Base-by-base conservation (phyloP, 2,797 vertebrate genomes). In the Argyrosomus regius region DNA sequence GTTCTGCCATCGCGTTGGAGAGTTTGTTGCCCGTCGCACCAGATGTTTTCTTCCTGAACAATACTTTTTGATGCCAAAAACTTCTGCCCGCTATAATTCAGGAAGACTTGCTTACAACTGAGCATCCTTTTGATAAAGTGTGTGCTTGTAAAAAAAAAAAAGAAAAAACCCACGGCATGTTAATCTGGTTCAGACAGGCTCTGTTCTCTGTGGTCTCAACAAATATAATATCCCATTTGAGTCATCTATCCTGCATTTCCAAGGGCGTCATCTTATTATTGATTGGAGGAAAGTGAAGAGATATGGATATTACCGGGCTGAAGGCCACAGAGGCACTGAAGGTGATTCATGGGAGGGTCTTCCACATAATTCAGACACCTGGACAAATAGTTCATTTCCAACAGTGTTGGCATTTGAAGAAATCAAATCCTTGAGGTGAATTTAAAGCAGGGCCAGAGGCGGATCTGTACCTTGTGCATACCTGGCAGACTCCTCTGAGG, bases 211-310 rank as follows among this genome's bases (percentile, higher is more conserved):
- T 75, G 59, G 75, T 83, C 83, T 76, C 73, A 73, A 87, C 90
- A 82, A 91, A 94, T 88, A 88, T 88, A 89, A 91, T 92, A 88
- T 77, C 88, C 80, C 64, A 56, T 88, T 86, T 87, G 85, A 88
- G 84, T 84, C 90, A 87, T 93, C 91, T 83, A 84, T 91, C 86
- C 88, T 71, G 80, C 72, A 72, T 90, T 92, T 94, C 88, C 93
- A 94, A 94, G 92, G 92, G 86, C 91, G 80, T 91, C 88, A 82
- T 92, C 82, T 89, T 82, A 88, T 92, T 94, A 96, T 93, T 93
- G 92, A 94, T 94, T 89, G 85, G 84, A 89, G 83, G 85, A 92
- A 94, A 93, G 89, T 91, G 90, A 91, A 90, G 89, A 92, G 91
- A 91, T 93, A 93, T 93, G 92, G 91, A 94, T 93, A 94, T 92